Evolutionary conservation across 2,113 vertebrate species (phyloP), one percentile per base, ranked within the genome.

Genomic region (Platichthys flesus): DNA sequence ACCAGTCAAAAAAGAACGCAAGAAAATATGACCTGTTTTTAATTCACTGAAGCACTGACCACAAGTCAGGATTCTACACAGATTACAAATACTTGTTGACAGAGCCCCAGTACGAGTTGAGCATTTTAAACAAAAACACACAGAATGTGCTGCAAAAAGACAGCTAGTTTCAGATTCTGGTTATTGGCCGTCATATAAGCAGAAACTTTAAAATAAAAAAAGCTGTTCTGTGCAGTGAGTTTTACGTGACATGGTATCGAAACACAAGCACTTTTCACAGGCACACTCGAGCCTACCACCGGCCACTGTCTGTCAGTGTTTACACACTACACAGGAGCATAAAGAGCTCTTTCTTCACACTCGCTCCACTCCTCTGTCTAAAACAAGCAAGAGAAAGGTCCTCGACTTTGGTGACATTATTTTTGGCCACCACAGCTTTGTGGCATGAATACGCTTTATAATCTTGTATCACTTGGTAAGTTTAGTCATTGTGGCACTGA

Each of bases 341-440:
- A 95, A 94, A 94, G 93, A 85, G 55, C 83, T 84, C 90, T 90
- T 93, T 94, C 88, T 93, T 77, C 67, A 67, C 60, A 15, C 76
- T 81, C 52, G 23, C 74, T 70, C 68, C 13, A 37, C 26, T 57
- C 74, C 49, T 71, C 76, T 78, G 75, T 79, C 71, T 64, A 81
- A 69, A 37, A 74, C 59, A 51, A 78, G 75, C 79, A 83, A 74
- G 60, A 70, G 81, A 88, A 86, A 14, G 20, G 49, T 57, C 70
- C 70, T 62, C 68, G 71, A 52, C 51, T 81, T 59, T 58, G 55
- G 69, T 26, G 70, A 83, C 73, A 78, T 86, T 86, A 85, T 85
- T 85, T 81, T 84, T 91, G 70, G 76, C 76, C 28, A 9, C 61
- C 57, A 15, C 24, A 51, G 51, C 28, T 74, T 79, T 71, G 5